Conservation (phyloP, 2,888 invertebrate species). For the Lamproptera curius region DNA sequence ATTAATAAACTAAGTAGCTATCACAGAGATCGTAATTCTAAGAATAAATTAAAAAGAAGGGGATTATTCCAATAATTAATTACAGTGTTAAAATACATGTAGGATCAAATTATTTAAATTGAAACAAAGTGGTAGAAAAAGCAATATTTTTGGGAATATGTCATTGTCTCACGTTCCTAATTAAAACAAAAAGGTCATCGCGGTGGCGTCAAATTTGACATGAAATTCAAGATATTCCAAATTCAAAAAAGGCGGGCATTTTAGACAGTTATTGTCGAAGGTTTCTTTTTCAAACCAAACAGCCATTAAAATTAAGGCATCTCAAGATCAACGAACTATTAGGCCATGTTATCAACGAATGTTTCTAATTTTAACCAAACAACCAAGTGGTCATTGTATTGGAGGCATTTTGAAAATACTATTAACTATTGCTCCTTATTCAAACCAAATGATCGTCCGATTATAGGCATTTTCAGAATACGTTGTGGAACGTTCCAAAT, state of each 20-base stretch:
- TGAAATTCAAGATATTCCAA: background rate
- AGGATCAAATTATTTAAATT: too few relatives aligned
- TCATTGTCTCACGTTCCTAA: background rate
- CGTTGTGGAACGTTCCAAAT: background rate
- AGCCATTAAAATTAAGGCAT: background rate
- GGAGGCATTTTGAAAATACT: background rate
- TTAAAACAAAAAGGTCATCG: background rate
- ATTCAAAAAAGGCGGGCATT: background rate
- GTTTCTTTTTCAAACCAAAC: background rate
- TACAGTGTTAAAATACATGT: too few relatives aligned
- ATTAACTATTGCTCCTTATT: background rate
- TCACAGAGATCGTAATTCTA: too few relatives aligned
- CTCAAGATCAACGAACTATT: background rate
- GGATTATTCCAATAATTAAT: too few relatives aligned
- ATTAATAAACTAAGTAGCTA: too few relatives aligned
- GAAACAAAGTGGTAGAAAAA: too few relatives aligned
- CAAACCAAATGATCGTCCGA: background rate
- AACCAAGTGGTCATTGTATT: too few relatives aligned
- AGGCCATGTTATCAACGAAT: too few relatives aligned
- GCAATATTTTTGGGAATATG: too few relatives aligned
- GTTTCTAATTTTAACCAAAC: too few relatives aligned
- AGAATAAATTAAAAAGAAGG: too few relatives aligned
- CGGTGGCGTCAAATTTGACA: background rate
- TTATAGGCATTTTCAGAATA: background rate
- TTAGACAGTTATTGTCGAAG: background rate